These are phyloP conservation scores for Rapana venosa DNA, from an alignment of 2,888 invertebrate genomes.

Conservation along the genomic window DNA sequence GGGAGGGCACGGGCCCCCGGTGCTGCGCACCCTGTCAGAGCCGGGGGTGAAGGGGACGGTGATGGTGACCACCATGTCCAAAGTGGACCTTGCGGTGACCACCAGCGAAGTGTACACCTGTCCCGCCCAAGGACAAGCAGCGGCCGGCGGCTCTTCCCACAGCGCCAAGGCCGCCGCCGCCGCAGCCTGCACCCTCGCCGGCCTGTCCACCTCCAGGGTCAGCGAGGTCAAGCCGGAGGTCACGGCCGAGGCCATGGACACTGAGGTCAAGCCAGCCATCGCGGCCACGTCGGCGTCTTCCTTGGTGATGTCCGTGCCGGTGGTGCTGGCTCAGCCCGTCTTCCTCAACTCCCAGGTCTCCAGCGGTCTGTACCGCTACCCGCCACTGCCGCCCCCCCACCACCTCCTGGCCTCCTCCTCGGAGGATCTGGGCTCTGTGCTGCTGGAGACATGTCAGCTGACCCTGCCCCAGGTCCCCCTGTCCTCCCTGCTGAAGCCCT, in stretches of 20 bases:
- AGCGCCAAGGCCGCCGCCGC: neutral
- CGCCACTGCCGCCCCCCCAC: conserved; percentile 24
- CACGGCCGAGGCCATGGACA: neutral
- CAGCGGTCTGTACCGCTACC: conserved; percentile 33
- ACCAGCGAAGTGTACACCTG: neutral
- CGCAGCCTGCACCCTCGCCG: neutral
- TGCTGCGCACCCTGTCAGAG: conserved; percentile 50
- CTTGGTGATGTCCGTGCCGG: conserved; percentile 55
- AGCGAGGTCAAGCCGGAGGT: neutral
- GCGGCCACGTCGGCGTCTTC: neutral
- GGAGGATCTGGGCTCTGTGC: conserved; percentile 41
- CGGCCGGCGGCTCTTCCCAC: neutral
- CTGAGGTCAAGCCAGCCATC: neutral
- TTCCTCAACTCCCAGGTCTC: conserved; percentile 43
- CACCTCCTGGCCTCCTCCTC: neutral
- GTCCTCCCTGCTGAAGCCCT: conserved; percentile 37
- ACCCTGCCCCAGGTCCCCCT: conserved; percentile 48
- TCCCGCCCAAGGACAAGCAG: no score
- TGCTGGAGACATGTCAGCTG: conserved; percentile 49
- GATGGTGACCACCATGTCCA: conserved; percentile 22
- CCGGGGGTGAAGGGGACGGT: conserved; percentile 41
- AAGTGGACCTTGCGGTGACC: neutral
- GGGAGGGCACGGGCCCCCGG: conserved; percentile 35
- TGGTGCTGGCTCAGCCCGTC: conserved; percentile 57
- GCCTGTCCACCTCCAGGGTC: neutral